Evolutionary conservation across 2,113 vertebrate genomes (phyloP), one percentile per base, ranked within the genome.

Genomic region (Chionomys nivalis): DNA sequence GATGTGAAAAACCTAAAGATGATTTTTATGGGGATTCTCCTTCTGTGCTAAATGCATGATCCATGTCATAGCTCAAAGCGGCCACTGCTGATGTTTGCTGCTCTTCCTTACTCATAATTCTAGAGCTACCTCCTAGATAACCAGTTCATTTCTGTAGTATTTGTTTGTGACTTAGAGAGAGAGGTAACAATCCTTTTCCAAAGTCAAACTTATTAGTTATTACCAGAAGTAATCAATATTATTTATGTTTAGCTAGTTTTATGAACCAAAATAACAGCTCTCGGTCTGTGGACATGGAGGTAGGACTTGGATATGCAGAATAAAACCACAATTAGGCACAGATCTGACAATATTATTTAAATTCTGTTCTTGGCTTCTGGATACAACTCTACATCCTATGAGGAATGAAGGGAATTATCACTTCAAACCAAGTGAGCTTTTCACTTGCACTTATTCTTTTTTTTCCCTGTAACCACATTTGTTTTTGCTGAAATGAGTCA

Each of bases 381-480:
- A 52, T 10, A 52, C 7, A 90, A 33, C 65, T 91, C n/a, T 93
- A 5, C 89, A 93, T 91, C 70, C 28, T 39, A 36, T 39, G 92
- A 77, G 9, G 6, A 76, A 36, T 92, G 39, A 36, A 39, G 36
- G 12, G n/a, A 11, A 92, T 26, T 88, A 1, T 63, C 23, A 44
- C 33, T 88, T 90, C 72, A 90, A 77, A 87, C 77, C 52, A 89
- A 85, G n/a, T 78, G 33, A 72, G 16, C 66, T 94, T 39, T 87
- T 75, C 13, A 26, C 12, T 31, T 28, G 4, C 23, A 86, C 49
- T 94, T 61, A 66, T n/a, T 87, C 31, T 33, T 94, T 93, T 87
- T 52, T 91, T 90, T 52, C 31, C n/a, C 61, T 94, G 58, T 49
- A 39, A 63, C 26, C 65, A 95, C 86, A 3, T 39, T 94, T 94